Evolutionary conservation across 2,888 invertebrate species (phyloP).

Genomic region (Acronicta aceris): DNA sequence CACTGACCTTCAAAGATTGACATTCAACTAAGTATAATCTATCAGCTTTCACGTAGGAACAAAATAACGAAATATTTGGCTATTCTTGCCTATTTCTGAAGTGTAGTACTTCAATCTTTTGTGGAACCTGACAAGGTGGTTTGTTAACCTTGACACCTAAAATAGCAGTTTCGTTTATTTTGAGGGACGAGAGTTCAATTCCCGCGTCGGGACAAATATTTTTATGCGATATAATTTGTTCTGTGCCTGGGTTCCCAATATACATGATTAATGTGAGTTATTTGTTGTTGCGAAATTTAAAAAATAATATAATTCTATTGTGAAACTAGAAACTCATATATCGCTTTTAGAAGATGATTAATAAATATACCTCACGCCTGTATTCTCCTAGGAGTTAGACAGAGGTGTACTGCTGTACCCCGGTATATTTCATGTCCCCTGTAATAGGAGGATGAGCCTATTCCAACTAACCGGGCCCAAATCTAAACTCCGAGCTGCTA

Average conservation of each 20-base stretch:
- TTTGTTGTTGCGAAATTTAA: no score
- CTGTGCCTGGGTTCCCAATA: conserved; percentile 17
- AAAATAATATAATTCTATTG: no score
- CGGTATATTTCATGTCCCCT: no score
- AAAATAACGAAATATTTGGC: not conserved
- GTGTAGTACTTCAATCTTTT: not conserved
- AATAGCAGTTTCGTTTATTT: conserved; percentile 4
- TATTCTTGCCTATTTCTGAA: not conserved
- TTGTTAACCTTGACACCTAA: conserved; percentile 9
- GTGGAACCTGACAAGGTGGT: not conserved
- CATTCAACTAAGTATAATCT: not conserved
- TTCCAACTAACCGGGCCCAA: no score
- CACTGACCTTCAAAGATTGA: conserved; percentile 17
- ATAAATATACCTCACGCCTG: not conserved
- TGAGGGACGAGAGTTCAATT: conserved; percentile 17
- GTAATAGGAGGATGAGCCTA: no score
- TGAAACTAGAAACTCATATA: no score
- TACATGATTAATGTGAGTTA: conserved; percentile 26
- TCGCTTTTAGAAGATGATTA: not conserved
- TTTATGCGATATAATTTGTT: conserved; percentile 9
- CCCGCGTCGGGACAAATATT: conserved; percentile 14
- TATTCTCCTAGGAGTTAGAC: no score
- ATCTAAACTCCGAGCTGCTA: no score
- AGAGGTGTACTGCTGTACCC: no score
- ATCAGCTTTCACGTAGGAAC: not conserved